These are phyloP conservation scores for Dendropsophus ebraccatus DNA, from an alignment of 2,113 vertebrate species.

Conservation along the genomic window DNA sequence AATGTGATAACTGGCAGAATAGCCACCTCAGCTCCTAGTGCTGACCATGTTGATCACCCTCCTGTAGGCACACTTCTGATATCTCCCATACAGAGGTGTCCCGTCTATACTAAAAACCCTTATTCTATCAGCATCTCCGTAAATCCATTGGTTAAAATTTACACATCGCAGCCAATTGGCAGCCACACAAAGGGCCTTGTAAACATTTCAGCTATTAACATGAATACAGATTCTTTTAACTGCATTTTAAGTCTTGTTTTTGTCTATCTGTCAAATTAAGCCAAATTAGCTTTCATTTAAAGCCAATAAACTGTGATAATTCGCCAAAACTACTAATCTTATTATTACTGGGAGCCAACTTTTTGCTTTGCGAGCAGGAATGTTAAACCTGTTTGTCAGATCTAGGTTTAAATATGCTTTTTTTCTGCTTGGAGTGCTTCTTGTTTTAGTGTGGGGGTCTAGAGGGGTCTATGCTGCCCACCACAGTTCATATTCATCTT, in stretches of 20 bases:
- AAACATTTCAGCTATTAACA: slow-evolving; percentile 39
- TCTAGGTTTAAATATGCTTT: not conserved
- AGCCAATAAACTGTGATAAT: slow-evolving; percentile 30
- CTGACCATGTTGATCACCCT: no score
- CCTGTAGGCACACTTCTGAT: no score
- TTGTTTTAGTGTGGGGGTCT: not conserved
- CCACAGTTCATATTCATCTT: not conserved
- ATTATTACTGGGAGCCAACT: slow-evolving; percentile 7
- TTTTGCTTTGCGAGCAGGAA: slow-evolving; percentile 14
- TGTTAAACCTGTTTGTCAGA: not conserved
- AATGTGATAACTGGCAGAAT: no score
- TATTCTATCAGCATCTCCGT: slow-evolving; percentile 21
- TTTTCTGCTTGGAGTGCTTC: not conserved
- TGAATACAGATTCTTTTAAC: slow-evolving; percentile 27
- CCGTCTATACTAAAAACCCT: not conserved
- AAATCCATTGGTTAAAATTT: not conserved
- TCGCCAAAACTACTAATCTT: slow-evolving; percentile 26
- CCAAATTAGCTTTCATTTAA: slow-evolving; percentile 48
- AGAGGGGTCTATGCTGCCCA: not conserved
- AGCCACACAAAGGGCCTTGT: slow-evolving; percentile 8
- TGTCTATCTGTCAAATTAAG: slow-evolving; percentile 51
- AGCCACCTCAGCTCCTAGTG: no score
- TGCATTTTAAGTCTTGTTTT: slow-evolving; percentile 41
- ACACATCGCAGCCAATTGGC: slow-evolving; percentile 23
- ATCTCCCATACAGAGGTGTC: not conserved